A percentile compares a stretch with the other conserved stretches of the same genome.
phyloP scores from a whole-genome alignment of 1,140 invertebrate species.

The Araneus ventricosus region DNA sequence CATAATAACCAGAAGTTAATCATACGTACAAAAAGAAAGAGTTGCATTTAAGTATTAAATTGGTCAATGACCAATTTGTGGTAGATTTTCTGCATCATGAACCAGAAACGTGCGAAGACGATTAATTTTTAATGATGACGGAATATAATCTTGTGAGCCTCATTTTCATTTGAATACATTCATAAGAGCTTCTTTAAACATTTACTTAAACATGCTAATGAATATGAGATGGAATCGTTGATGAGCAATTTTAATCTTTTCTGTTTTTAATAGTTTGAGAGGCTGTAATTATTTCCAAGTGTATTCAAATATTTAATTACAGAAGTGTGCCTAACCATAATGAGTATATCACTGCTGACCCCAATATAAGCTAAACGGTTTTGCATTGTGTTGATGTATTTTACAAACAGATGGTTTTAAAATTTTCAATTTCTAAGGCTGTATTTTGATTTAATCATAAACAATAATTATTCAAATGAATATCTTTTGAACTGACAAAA shows the following conservation, averaged over 20 bases:
- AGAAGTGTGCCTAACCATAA: background rate
- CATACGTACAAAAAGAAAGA: no score
- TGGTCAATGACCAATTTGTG: background rate
- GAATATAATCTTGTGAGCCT: background rate
- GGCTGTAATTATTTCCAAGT: background rate
- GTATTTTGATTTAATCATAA: background rate
- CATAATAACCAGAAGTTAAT: no score
- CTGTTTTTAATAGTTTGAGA: background rate
- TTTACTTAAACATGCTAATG: background rate
- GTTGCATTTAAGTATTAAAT: background rate
- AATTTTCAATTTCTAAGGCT: no score
- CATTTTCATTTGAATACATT: slow-evolving; percentile 10
- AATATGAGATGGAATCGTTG: background rate
- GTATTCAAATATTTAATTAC: background rate
- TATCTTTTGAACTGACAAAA: background rate
- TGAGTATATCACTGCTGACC: background rate
- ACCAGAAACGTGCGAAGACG: background rate
- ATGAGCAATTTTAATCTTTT: background rate
- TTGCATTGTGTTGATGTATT: background rate
- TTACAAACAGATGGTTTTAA: background rate
- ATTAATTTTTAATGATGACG: background rate
- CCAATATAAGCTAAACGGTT: background rate
- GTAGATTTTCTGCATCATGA: background rate
- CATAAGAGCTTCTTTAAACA: background rate
- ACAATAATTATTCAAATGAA: background rate